Evolutionary conservation across 2,888 invertebrate species (phyloP).

Genomic region (Belgica antarctica): DNA sequence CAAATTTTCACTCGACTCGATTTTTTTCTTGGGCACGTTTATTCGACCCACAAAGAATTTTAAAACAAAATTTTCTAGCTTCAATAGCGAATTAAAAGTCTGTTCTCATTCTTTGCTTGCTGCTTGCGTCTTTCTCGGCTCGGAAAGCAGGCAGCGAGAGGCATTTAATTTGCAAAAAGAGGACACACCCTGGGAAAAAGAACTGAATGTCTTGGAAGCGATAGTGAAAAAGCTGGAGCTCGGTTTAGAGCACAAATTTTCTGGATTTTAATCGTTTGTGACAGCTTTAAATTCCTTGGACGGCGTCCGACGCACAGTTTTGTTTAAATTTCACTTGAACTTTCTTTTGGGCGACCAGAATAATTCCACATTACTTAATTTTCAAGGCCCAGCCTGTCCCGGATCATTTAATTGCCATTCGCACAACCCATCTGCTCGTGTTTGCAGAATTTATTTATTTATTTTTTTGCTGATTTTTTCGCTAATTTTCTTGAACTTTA

Average conservation of each 20-base stretch:
- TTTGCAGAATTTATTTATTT: neutral
- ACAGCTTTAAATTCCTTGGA: neutral
- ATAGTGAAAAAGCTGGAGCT: neutral
- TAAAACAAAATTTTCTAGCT: neutral
- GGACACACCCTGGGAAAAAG: slow-evolving; percentile 40
- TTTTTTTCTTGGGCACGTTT: slow-evolving; percentile 18
- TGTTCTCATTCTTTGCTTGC: neutral
- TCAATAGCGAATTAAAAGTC: slow-evolving; percentile 8
- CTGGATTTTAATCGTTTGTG: neutral
- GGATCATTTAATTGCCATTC: too few relatives aligned
- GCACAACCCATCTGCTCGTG: neutral
- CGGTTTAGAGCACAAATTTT: too few relatives aligned
- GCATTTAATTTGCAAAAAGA: neutral
- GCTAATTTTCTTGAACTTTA: slow-evolving; percentile 7
- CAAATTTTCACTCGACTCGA: slow-evolving; percentile 15
- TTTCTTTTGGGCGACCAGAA: slow-evolving; percentile 6
- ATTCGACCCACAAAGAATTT: slow-evolving; percentile 36
- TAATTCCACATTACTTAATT: slow-evolving; percentile 17
- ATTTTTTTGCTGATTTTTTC: slow-evolving; percentile 23
- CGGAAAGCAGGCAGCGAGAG: neutral
- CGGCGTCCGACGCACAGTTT: too few relatives aligned
- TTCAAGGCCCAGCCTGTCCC: too few relatives aligned
- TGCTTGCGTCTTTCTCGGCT: neutral
- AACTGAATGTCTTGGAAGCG: neutral
- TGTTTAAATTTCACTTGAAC: neutral